Evolutionary conservation across 2,797 vertebrate genomes (phyloP).

Genomic region (Clamator glandarius): DNA sequence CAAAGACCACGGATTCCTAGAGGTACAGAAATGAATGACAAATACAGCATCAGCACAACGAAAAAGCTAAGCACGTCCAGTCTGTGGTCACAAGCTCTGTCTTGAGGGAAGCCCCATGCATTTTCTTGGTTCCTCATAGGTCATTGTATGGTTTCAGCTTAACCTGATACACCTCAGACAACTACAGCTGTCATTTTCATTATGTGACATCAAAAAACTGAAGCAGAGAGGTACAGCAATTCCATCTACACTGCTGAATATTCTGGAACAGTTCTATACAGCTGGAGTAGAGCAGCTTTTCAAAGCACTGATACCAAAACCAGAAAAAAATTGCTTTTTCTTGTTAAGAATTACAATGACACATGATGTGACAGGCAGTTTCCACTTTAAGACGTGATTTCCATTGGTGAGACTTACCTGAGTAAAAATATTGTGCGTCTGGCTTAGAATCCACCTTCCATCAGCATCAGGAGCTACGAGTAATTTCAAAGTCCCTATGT

Average conservation of each 20-base stretch:
- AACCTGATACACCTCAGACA: background rate
- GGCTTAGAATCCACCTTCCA: constrained; percentile 94
- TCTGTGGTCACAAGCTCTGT: background rate
- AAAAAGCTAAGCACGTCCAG: background rate
- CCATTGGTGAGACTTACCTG: constrained; percentile 82
- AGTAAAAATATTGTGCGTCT: constrained; percentile 97
- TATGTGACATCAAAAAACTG: background rate
- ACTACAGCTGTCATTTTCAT: background rate
- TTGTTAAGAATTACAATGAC: background rate
- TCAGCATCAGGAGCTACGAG: constrained; percentile 95
- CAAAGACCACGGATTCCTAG: background rate
- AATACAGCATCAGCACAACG: background rate
- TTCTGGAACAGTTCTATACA: background rate
- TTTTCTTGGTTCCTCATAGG: background rate
- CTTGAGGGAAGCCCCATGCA: background rate
- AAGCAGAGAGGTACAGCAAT: background rate
- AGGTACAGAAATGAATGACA: background rate
- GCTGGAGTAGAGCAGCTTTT: background rate
- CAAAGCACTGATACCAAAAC: background rate
- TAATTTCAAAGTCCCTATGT: constrained; percentile 94
- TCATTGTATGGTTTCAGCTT: background rate
- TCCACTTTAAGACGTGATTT: background rate
- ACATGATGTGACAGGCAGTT: background rate
- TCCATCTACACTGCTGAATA: background rate
- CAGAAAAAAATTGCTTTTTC: background rate